Percentiles rank a stretch among this genome's conserved stretches.
Evolutionary conservation across 2,113 vertebrate genomes (phyloP).

Genomic region (Ovis canadensis): DNA sequence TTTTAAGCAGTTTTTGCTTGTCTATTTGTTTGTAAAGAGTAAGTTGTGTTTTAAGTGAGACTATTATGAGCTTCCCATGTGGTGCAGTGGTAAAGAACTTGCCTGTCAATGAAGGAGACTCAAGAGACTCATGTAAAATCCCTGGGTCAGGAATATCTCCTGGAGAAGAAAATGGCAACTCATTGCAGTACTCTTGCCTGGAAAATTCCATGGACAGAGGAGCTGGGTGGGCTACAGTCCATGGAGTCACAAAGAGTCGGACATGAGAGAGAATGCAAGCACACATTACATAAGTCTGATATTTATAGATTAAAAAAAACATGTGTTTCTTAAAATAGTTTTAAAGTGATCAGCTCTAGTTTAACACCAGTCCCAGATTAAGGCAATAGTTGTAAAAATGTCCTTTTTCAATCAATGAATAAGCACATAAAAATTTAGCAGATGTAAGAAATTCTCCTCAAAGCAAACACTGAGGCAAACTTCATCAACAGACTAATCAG

Average conservation of each 20-base stretch:
- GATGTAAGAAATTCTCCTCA: neutral
- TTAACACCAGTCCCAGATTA: neutral
- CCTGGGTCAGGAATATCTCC: neutral
- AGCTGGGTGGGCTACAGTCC: neutral
- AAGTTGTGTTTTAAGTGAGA: neutral
- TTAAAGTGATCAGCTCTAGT: neutral
- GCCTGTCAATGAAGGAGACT: neutral
- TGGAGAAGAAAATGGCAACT: neutral
- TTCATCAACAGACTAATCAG: neutral
- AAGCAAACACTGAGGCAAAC: neutral
- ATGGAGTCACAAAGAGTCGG: rapidly evolving
- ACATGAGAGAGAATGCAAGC: neutral
- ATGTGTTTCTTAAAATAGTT: neutral
- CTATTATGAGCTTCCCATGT: neutral
- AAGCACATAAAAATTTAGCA: neutral
- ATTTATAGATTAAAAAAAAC: neutral
- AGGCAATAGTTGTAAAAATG: neutral
- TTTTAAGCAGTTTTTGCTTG: neutral
- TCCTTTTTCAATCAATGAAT: neutral
- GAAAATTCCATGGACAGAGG: neutral
- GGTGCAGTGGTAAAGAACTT: neutral
- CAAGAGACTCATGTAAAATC: neutral
- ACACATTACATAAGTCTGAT: neutral
- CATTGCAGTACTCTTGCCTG: neutral
- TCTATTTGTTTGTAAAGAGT: neutral